phyloP scores from a whole-genome alignment of 2,797 vertebrate genomes.

The Anas capensis region DNA sequence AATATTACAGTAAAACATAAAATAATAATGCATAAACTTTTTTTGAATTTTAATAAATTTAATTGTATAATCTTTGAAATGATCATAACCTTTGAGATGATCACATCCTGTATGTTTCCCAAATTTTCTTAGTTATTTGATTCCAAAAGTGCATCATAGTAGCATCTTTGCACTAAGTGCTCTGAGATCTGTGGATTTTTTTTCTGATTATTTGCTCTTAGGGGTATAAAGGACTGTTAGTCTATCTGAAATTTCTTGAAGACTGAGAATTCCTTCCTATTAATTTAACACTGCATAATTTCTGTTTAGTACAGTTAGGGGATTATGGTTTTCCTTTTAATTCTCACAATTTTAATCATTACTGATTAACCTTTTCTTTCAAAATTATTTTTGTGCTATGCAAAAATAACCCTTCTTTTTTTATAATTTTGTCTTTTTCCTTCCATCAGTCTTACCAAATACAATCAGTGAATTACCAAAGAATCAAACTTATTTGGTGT shows the following conservation, averaged over 20 bases:
- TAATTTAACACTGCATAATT: background rate
- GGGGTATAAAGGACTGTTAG: background rate
- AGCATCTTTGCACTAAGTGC: background rate
- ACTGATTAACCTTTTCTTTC: background rate
- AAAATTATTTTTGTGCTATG: background rate
- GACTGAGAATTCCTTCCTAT: background rate
- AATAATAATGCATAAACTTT: background rate
- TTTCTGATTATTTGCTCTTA: background rate
- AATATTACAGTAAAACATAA: background rate
- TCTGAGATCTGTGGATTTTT: background rate
- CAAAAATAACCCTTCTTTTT: background rate
- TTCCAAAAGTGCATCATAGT: background rate
- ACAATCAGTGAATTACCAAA: background rate
- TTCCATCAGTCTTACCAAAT: background rate
- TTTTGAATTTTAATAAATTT: background rate
- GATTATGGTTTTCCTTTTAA: background rate
- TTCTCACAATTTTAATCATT: background rate
- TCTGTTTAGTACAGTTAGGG: background rate
- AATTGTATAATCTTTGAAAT: background rate
- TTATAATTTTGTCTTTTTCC: background rate
- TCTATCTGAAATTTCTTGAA: background rate
- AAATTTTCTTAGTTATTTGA: background rate
- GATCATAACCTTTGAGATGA: background rate
- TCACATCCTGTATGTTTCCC: fast-evolving
- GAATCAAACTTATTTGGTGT: background rate